Conservation (phyloP, 2,113 vertebrate genomes). For the Urocitellus parryii region DNA sequence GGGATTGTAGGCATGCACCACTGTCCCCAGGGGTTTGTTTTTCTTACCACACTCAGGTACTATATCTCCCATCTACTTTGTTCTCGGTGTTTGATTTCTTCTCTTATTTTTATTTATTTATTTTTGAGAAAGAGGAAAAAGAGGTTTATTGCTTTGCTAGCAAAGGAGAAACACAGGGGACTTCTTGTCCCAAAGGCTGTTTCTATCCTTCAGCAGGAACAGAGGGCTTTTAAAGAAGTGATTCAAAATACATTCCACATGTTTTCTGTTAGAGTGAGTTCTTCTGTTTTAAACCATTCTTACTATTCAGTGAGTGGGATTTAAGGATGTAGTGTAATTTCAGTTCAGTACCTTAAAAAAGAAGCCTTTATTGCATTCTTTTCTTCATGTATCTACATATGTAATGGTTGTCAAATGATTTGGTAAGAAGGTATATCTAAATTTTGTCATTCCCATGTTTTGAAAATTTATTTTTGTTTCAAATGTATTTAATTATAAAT, state of each 20-base stretch:
- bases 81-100: neutral
- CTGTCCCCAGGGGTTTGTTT: too few relatives aligned
- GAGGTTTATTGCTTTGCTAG: too few relatives aligned
- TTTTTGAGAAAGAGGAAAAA: too few relatives aligned
- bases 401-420: neutral
- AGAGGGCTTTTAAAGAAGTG: too few relatives aligned
- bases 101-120: too few relatives aligned
- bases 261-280: neutral
- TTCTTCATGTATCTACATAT: neutral
- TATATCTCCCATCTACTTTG: neutral
- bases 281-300: constrained; percentile 11
- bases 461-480: constrained; percentile 39
- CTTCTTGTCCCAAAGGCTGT: too few relatives aligned
- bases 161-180: too few relatives aligned
- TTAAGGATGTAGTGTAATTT: neutral
- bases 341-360: neutral
- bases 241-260: too few relatives aligned
- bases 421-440: neutral
- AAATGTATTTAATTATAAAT: neutral
- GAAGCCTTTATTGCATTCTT: neutral
- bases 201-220: too few relatives aligned
- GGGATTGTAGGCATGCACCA: too few relatives aligned
- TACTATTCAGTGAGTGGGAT: neutral
- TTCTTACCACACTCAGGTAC: neutral
- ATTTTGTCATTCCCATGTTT: neutral